These are phyloP conservation scores for Campopleginae sp. DNA, from an alignment of 2,888 invertebrate species.

Conservation along the genomic window DNA sequence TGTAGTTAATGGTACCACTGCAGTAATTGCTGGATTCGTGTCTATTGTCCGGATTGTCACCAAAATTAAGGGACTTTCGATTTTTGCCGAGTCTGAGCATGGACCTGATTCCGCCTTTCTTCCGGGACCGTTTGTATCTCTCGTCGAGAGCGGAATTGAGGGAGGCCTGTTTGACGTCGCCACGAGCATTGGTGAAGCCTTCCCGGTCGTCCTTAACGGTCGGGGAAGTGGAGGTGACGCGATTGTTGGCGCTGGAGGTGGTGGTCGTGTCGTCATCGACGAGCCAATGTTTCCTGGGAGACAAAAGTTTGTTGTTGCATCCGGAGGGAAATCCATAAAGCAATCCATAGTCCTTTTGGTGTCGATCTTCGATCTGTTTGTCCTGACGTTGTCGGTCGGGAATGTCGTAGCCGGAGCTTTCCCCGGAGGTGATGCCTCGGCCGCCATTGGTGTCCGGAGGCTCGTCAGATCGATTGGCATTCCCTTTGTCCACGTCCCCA, in stretches of 20 bases:
- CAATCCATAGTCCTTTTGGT: conserved; percentile 76
- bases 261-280: conserved; percentile 88
- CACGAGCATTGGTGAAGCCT: conserved; percentile 88
- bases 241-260: conserved; percentile 69
- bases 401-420: conserved; percentile 73
- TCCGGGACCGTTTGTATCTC: conserved; percentile 81
- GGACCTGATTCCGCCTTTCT: conserved; percentile 82
- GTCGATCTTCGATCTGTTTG: conserved; percentile 75
- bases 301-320: conserved; percentile 81
- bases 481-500: conserved; percentile 70
- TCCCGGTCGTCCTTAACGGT: conserved; percentile 79
- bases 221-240: conserved; percentile 5
- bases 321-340: conserved; percentile 80
- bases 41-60: conserved; percentile 81
- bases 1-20: conserved; percentile 83
- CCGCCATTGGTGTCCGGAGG: conserved; percentile 65
- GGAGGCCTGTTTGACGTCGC: conserved; percentile 92
- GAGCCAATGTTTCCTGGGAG: conserved; percentile 92
- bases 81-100: conserved; percentile 83
- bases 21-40: conserved; percentile 83
- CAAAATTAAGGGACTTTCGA: conserved; percentile 82
- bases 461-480: background rate
- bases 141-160: conserved; percentile 87
- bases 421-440: conserved; percentile 65
- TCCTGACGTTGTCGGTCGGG: conserved; percentile 73